phyloP scores from a whole-genome alignment of 64 coral and sea anemone genomes.

The Platygyra sinensis region DNA sequence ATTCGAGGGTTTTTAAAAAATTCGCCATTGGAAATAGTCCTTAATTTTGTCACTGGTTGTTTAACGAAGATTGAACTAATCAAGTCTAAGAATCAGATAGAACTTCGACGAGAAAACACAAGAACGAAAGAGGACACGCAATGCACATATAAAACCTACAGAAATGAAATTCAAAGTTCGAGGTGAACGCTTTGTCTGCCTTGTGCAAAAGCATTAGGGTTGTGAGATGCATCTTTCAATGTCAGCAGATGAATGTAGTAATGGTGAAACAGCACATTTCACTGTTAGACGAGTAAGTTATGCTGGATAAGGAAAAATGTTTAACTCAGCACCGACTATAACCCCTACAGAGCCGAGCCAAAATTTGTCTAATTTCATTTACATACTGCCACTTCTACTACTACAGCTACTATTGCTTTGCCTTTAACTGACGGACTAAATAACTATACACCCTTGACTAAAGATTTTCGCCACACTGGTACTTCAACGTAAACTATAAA shows the following conservation, averaged over 20 bases:
- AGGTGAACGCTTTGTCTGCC: too few relatives aligned
- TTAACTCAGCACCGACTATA: neutral
- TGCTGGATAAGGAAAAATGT: neutral
- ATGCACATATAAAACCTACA: neutral
- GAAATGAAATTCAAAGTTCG: neutral
- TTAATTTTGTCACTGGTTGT: neutral
- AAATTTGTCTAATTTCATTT: neutral
- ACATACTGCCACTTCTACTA: neutral
- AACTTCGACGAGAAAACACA: neutral
- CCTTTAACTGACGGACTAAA: neutral
- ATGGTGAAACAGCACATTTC: neutral
- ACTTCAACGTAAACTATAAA: neutral
- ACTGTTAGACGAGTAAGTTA: neutral
- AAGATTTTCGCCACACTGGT: neutral
- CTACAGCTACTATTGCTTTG: neutral
- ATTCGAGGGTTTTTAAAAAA: constrained; percentile 30
- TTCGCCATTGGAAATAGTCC: constrained; percentile 30
- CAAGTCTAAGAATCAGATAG: neutral
- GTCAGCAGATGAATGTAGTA: neutral
- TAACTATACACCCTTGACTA: neutral
- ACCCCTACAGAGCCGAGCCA: neutral
- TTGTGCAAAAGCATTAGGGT: too few relatives aligned
- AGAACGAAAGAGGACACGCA: neutral
- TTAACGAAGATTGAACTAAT: neutral
- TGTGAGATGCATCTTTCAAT: neutral